Evolutionary conservation across 2,888 invertebrate species (phyloP), one percentile per base, ranked within the genome.

Genomic region (Philaethria dido): DNA sequence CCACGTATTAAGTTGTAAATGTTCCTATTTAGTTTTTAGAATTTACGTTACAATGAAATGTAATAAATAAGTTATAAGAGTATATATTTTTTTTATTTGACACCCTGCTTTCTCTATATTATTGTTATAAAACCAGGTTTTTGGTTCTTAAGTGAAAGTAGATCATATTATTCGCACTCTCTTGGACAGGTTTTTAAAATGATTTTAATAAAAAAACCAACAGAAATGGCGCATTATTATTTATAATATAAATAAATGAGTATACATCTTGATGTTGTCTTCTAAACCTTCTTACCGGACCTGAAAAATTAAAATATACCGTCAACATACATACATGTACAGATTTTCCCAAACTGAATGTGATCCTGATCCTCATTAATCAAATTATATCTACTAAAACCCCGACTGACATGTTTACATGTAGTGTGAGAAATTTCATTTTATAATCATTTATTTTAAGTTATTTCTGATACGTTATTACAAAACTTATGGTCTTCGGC

Each of bases 11-110:
- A 39, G 48, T 8, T 47, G 25, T 50, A 13, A 39, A 66, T 52
- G 69, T 69, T 66, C 69, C 69, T 69, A 69, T 65, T 42, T 14
- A 25, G 13, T 64, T 62, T n/a, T 64, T 42, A 33, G 50, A 36
- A 54, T 13, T 18, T 36, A 36, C 18, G 14, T 16, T 52, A 33
- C 11, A 48, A 48, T 25, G 8, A 22, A 5, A 47, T 25, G 6
- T 52, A 52, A 52, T 33, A 52, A 52, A 52, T 33, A 33, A 1
- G 16, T 16, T 29, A 16, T 16, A 52, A 52, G 29, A 11, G 18
- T 52, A 33, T 16, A 16, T 1, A 33, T 52, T 16, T 50, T 16
- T 4, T 29, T 52, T 52, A 9, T 9, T 16, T 48, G 14, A 20
- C 6, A 52, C 16, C 29, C 52, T 50, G n/a, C 50, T 29, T 33